Evolutionary conservation across 2,113 vertebrate genomes (phyloP).

Genomic region (Pionites leucogaster): DNA sequence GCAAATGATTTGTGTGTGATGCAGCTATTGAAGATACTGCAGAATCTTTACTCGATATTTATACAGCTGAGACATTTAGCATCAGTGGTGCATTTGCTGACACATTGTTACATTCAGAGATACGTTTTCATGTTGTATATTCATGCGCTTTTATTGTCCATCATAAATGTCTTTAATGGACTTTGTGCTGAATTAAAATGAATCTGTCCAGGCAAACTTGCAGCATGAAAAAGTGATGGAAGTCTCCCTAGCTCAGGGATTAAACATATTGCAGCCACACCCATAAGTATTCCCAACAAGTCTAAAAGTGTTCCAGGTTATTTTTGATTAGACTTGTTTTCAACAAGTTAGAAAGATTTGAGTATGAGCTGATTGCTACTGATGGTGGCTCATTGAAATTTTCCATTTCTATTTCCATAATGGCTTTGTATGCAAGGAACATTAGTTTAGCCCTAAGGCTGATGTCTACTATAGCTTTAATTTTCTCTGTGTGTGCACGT

Average conservation of each 20-base stretch:
- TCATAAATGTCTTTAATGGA: background rate
- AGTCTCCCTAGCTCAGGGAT: background rate
- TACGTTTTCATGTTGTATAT: background rate
- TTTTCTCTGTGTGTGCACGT: background rate
- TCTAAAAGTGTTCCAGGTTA: constrained; percentile 34
- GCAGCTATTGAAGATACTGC: background rate
- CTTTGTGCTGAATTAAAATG: background rate
- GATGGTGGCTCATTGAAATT: background rate
- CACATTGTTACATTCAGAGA: background rate
- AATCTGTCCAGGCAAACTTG: background rate
- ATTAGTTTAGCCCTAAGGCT: background rate
- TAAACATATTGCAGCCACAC: constrained; percentile 23
- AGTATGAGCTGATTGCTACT: background rate
- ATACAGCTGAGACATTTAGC: background rate
- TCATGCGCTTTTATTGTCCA: background rate
- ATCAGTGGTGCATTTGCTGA: background rate
- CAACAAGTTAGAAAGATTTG: background rate
- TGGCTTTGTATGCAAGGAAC: background rate
- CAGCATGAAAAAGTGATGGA: background rate
- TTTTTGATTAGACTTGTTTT: constrained; percentile 51
- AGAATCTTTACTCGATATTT: background rate
- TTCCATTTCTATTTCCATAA: background rate
- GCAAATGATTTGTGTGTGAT: background rate
- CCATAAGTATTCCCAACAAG: constrained; percentile 42
- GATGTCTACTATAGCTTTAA: background rate